phyloP scores from a whole-genome alignment of 2,888 invertebrate species.

The Drosophila gaucha region DNA sequence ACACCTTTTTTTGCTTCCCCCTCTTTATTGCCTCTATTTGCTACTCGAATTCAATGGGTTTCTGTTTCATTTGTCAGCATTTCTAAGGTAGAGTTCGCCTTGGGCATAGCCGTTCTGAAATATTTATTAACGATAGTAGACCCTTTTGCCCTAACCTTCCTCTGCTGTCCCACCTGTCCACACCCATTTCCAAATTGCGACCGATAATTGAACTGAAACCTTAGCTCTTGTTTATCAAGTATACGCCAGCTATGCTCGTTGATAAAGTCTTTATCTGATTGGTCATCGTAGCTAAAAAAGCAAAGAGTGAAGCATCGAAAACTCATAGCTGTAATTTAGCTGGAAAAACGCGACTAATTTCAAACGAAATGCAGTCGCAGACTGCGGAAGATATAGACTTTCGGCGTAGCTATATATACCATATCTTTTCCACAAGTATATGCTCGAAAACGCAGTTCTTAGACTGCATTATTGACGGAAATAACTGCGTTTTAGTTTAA shows the following conservation, averaged over 20 bases:
- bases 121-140: neutral
- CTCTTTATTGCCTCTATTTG: neutral
- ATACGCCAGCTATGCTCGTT: constrained; percentile 29
- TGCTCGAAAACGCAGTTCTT: no score
- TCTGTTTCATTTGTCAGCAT: no score
- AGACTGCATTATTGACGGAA: no score
- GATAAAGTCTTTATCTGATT: constrained; percentile 43
- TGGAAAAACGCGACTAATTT: constrained; percentile 35
- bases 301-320: neutral
- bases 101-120: neutral
- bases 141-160: neutral
- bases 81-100: neutral
- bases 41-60: neutral
- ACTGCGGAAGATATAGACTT: no score
- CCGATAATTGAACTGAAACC: neutral
- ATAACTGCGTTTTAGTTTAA: no score
- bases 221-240: constrained; percentile 28
- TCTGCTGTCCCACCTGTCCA: neutral
- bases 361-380: no score
- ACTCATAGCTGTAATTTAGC: constrained; percentile 12
- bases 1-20: neutral
- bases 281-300: constrained; percentile 20
- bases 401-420: no score
- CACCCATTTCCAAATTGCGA: neutral
- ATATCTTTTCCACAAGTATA: no score